Percentiles rank a stretch among this genome's conserved stretches.
These are phyloP conservation scores for Tauraco hartlaubi DNA, from an alignment of 2,797 vertebrate species.

Conservation along the genomic window DNA sequence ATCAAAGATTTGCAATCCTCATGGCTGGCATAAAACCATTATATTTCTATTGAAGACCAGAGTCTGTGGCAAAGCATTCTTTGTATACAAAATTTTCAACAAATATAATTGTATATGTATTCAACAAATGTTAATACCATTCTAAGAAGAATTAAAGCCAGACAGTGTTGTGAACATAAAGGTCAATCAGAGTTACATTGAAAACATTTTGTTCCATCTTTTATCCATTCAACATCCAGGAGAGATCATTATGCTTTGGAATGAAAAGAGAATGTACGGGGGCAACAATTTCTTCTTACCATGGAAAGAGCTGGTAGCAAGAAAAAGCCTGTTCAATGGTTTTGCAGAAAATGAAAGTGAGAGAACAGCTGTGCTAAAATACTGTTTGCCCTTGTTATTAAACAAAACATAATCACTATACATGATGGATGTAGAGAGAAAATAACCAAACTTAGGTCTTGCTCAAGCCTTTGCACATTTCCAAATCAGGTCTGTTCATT, in stretches of 20 bases:
- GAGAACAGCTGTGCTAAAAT: not conserved
- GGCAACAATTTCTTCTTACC: not conserved
- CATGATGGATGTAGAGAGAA: not conserved
- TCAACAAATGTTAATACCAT: slow-evolving; percentile 38
- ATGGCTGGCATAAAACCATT: not conserved
- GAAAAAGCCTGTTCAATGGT: not conserved
- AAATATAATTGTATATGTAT: slow-evolving; percentile 29
- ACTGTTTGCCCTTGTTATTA: slow-evolving; percentile 2
- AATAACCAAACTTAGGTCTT: not conserved
- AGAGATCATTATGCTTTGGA: not conserved
- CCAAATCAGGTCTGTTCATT: not conserved
- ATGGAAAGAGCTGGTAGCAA: not conserved
- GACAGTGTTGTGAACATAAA: not conserved
- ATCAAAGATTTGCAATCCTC: slow-evolving; percentile 25
- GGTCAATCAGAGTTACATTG: slow-evolving; percentile 16
- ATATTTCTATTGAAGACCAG: not conserved
- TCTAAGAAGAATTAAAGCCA: slow-evolving; percentile 31
- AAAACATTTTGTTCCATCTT: not conserved
- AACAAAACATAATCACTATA: slow-evolving; percentile 5
- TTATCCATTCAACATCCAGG: not conserved
- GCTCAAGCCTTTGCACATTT: not conserved
- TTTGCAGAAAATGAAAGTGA: not conserved
- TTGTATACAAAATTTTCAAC: not conserved
- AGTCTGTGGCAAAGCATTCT: not conserved
- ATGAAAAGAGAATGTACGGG: not conserved